These are phyloP conservation scores for Momotus momota DNA, from an alignment of 2,797 vertebrate genomes.

Conservation along the genomic window DNA sequence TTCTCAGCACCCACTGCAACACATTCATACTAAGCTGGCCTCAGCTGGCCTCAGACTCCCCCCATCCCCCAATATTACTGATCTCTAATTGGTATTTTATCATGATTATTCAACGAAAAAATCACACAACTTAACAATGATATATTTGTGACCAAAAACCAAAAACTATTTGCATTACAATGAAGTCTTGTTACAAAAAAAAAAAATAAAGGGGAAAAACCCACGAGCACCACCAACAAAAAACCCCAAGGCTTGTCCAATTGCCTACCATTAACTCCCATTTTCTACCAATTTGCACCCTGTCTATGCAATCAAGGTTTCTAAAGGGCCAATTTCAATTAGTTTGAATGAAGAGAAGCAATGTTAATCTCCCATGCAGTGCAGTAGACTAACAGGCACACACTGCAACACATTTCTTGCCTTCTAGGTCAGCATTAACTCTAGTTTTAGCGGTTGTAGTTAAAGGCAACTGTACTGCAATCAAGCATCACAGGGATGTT, in stretches of 20 bases:
- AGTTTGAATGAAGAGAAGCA: slow-evolving; percentile 58
- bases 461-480: slow-evolving; percentile 70
- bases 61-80: not conserved
- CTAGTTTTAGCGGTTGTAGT: slow-evolving; percentile 61
- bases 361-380: slow-evolving; percentile 20
- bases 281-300: slow-evolving; percentile 59
- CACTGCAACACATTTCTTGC: slow-evolving; percentile 55
- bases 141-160: slow-evolving; percentile 28
- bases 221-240: not conserved
- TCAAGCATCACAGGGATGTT: slow-evolving; percentile 64
- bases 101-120: not conserved
- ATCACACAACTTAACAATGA: not conserved
- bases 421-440: slow-evolving; percentile 72
- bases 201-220: not conserved
- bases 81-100: not conserved
- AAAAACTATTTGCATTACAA: slow-evolving; percentile 34
- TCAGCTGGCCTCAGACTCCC: not conserved
- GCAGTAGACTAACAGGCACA: slow-evolving; percentile 38
- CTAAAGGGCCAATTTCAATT: slow-evolving; percentile 67
- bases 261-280: slow-evolving; percentile 67
- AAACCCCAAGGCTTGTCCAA: slow-evolving; percentile 34
- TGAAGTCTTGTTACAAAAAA: not conserved
- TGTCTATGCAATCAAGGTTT: slow-evolving; percentile 69
- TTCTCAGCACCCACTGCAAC: not conserved
- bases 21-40: not conserved